phyloP scores from a whole-genome alignment of 2,888 invertebrate species.

The Drosophila prolongata region DNA sequence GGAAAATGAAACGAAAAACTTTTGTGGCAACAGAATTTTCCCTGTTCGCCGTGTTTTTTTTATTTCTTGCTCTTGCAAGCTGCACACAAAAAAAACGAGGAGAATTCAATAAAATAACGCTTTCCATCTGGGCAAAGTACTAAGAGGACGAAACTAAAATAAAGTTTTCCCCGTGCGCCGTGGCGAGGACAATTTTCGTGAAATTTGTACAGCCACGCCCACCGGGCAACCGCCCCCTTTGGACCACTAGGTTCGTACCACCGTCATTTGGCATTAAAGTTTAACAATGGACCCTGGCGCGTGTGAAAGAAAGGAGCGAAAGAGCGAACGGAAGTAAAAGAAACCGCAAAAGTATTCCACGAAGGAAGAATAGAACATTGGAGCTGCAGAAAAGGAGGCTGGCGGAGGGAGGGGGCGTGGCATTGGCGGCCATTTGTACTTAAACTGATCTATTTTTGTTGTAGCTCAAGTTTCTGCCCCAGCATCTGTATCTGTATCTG shows the following conservation, averaged over 20 bases:
- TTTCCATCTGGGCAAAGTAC: constrained; percentile 56
- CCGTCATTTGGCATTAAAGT: constrained; percentile 51
- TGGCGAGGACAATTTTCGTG: constrained; percentile 64
- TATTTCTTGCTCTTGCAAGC: constrained; percentile 28
- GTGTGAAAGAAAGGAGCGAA: constrained; percentile 41
- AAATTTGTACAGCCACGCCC: constrained; percentile 64
- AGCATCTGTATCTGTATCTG: constrained; percentile 18
- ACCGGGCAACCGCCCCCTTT: constrained; percentile 15
- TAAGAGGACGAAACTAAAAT: constrained; percentile 49
- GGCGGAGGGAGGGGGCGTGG: constrained; percentile 4
- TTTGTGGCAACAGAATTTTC: constrained; percentile 66
- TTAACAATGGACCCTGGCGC: constrained; percentile 66
- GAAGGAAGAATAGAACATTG: constrained; percentile 5
- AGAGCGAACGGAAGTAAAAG: constrained; percentile 31
- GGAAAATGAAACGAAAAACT: constrained; percentile 78
- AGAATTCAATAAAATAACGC: constrained; percentile 79
- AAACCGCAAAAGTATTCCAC: constrained; percentile 62
- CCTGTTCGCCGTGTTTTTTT: constrained; percentile 29
- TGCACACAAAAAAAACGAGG: constrained; percentile 17
- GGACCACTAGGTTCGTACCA: constrained; percentile 4
- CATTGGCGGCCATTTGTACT: constrained; percentile 64
- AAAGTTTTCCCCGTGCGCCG: constrained; percentile 35
- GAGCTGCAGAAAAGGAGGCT: constrained; percentile 7
- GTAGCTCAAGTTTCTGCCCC: constrained; percentile 42
- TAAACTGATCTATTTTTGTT: constrained; percentile 71